A percentile compares a stretch with the other conserved stretches of the same genome.
These are phyloP conservation scores for Oreochromis spilurus DNA, from an alignment of 2,113 vertebrate species.

Conservation along the genomic window DNA sequence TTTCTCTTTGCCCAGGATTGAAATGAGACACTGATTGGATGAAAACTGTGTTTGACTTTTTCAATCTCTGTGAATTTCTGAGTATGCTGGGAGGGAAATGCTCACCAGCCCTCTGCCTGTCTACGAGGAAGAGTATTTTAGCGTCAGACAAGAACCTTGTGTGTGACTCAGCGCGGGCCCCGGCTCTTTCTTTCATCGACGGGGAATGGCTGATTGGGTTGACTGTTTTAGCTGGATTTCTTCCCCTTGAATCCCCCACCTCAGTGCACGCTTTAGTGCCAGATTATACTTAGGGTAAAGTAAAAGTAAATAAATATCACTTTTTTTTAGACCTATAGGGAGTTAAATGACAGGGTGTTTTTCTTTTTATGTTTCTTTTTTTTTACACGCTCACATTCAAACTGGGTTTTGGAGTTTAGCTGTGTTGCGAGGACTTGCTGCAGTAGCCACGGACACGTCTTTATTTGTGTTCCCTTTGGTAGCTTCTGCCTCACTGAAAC, in stretches of 20 bases:
- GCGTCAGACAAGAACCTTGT: conserved; percentile 14
- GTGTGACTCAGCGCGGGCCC: not conserved
- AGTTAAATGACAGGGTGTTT: not conserved
- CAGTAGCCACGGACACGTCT: not conserved
- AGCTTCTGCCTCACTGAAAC: not conserved
- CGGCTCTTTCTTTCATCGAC: conserved; percentile 1
- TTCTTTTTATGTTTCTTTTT: not conserved
- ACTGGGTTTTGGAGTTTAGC: not conserved
- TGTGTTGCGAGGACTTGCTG: not conserved
- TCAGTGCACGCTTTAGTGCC: not conserved
- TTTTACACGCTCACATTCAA: not conserved
- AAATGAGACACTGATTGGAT: conserved; percentile 20
- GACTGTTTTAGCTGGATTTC: conserved; percentile 15
- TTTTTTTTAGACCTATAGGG: not conserved
- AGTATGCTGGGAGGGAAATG: conserved; percentile 6
- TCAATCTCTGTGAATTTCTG: conserved; percentile 23
- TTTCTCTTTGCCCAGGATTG: not conserved
- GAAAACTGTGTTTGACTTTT: conserved; percentile 34
- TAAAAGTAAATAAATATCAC: not conserved
- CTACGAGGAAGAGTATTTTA: conserved; percentile 1
- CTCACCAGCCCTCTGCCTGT: conserved; percentile 3
- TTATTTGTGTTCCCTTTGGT: not conserved
- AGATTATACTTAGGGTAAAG: not conserved
- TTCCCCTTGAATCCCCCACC: not conserved
- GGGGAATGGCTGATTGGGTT: conserved; percentile 22